Conservation (phyloP, 2,113 vertebrate genomes). For the Apistogramma diplotaenia region DNA sequence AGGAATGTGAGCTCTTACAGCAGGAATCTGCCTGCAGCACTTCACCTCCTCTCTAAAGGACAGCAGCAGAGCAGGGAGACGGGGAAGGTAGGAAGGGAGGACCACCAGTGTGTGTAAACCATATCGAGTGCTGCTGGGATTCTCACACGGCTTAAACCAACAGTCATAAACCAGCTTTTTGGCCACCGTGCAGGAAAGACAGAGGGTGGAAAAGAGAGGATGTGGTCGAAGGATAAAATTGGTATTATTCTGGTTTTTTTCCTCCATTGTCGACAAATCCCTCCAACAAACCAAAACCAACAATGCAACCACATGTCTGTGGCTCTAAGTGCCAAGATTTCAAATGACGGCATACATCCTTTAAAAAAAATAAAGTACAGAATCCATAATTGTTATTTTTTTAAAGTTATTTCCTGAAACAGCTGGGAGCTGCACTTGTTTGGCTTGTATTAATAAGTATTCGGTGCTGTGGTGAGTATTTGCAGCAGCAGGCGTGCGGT, state of each 20-base stretch:
- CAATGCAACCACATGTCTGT: not conserved
- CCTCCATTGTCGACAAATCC: not conserved
- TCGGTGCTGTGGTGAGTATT: not conserved
- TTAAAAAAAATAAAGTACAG: not conserved
- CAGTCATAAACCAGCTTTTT: not conserved
- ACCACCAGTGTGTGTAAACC: conserved; percentile 22
- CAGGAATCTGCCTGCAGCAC: conserved; percentile 57
- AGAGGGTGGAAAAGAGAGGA: not conserved
- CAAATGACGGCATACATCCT: not conserved
- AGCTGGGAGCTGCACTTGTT: not conserved
- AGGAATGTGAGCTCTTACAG: conserved; percentile 62
- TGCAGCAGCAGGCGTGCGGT: not conserved
- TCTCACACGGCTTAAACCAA: conserved; percentile 16
- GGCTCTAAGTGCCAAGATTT: not conserved
- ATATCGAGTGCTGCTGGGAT: conserved; percentile 19
- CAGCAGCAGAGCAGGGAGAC: not conserved
- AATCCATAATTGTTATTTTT: not conserved
- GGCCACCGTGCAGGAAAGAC: not conserved
- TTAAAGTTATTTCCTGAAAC: not conserved
- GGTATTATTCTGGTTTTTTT: not conserved
- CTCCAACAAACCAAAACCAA: not conserved
- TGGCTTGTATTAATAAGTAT: not conserved
- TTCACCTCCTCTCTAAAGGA: conserved; percentile 38
- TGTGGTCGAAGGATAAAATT: not conserved
- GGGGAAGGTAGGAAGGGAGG: not conserved